Evolutionary conservation across 2,797 vertebrate genomes (phyloP), one percentile per base, ranked within the genome.

Genomic region (Pipistrellus kuhlii): DNA sequence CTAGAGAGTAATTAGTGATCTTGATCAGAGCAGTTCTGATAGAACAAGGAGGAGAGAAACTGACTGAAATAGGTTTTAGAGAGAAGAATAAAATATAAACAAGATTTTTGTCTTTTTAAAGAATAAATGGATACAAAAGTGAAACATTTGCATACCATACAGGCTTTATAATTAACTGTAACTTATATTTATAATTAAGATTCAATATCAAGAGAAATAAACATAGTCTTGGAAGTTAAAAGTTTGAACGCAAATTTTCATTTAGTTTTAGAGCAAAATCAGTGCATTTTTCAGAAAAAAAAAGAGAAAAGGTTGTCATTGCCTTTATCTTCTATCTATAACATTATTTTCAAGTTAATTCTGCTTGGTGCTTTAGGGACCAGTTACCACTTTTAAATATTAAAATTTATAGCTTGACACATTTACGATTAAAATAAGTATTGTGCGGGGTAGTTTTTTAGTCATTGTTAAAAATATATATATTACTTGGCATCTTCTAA

Each of bases 291-390:
- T 96, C 57, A 14, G 93, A 77, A 76, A 41, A 41, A 76, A 27
- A 59, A 27, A 62, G 1, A 62, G 25, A 73, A 1, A 32, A 18
- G 69, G 38, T 7, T 1, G 78, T 80, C 46, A 48, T 2, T 87
- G 66, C 38, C 76, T 97, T 94, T 92, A 78, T 94, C 53, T 96
- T 51, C 46, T 6, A 77, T 11, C 21, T 93, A 23, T 44, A 48
- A 66, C 71, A 69, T 17, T 93, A 87, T 90, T 84, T 93, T 87
- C 82, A 92, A 90, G 59, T 87, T 96, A 64, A 59, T 85, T 94
- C 92, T 64, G 32, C 59, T 90, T 78, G 23, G 87, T 95, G 59
- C 17, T 93, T 90, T 68, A 95, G 48, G 59, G 72, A 95, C 55
- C 18, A 94, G 30, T 92, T 95, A 76, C 17, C 38, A 32, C 57